Evolutionary conservation across 2,113 vertebrate genomes (phyloP).

Genomic region (Megaceryle maxima): DNA sequence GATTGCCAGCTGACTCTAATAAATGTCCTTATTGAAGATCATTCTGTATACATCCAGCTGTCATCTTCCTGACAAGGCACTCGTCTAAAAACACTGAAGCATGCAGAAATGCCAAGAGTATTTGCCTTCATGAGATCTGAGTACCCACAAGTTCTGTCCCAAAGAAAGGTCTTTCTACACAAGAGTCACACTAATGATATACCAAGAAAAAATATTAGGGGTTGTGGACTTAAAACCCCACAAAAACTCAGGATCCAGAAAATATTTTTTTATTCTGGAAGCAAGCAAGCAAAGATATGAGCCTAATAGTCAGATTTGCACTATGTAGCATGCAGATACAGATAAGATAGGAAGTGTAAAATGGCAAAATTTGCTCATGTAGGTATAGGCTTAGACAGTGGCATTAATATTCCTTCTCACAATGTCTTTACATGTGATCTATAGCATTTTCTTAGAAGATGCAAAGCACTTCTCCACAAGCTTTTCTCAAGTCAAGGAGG

Average conservation of each 20-base stretch:
- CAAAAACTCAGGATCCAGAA: not conserved
- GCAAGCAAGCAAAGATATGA: not conserved
- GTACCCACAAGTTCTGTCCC: not conserved
- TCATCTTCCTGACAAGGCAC: not conserved
- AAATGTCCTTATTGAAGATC: not conserved
- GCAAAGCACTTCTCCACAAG: not conserved
- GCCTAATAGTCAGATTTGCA: not conserved
- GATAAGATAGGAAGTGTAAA: not conserved
- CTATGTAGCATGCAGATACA: not conserved
- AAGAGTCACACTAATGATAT: not conserved
- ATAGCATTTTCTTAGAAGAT: not conserved
- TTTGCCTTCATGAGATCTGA: not conserved
- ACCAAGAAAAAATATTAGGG: not conserved
- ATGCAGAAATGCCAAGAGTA: not conserved
- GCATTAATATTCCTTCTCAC: not conserved
- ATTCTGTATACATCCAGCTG: not conserved
- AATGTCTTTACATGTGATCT: not conserved
- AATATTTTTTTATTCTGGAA: not conserved
- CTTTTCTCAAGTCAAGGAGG: fast-evolving
- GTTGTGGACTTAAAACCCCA: not conserved
- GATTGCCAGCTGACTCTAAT: not conserved
- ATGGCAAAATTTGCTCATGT: not conserved
- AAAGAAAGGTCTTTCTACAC: not conserved
- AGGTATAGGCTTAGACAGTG: not conserved
- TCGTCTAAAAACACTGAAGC: not conserved